A percentile compares a stretch with the other conserved stretches of the same genome.
Conservation (phyloP, 2,888 invertebrate genomes). For the Microchrysa polita region DNA sequence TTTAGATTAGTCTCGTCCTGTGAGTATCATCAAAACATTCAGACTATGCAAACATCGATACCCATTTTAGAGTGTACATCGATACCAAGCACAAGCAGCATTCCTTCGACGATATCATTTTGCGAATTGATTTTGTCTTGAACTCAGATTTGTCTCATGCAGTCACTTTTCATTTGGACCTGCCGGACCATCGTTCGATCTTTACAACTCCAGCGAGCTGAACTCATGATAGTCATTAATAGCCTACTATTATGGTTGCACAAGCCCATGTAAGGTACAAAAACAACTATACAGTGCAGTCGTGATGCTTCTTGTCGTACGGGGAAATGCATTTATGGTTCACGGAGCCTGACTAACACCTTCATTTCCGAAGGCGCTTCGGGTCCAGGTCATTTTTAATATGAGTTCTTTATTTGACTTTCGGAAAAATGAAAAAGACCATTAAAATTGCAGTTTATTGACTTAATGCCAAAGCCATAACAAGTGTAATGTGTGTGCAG, state of each 20-base stretch:
- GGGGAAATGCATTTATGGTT: not conserved
- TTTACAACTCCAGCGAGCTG: slow-evolving; percentile 13
- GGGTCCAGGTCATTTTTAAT: slow-evolving; percentile 22
- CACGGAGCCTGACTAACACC: slow-evolving; percentile 24
- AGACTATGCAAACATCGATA: too few species aligned
- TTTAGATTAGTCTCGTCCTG: too few species aligned
- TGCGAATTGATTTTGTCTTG: slow-evolving; percentile 22
- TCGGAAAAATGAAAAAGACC: slow-evolving; percentile 16
- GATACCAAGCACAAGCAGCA: not conserved
- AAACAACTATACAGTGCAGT: slow-evolving; percentile 27
- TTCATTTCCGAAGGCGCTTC: slow-evolving; percentile 34
- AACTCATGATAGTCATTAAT: slow-evolving; percentile 34
- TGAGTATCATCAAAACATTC: too few species aligned
- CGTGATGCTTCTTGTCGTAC: slow-evolving; percentile 28
- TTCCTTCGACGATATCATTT: slow-evolving; percentile 13
- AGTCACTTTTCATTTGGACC: not conserved
- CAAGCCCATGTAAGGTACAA: slow-evolving; percentile 14
- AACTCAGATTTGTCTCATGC: not conserved
- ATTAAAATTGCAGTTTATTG: slow-evolving; percentile 24
- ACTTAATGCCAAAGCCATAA: slow-evolving; percentile 30
- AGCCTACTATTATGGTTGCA: slow-evolving; percentile 24
- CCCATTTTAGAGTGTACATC: too few species aligned
- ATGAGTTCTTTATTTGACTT: slow-evolving; percentile 35
- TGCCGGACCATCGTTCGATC: not conserved
- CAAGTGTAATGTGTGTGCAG: not conserved